Percentiles rank a stretch among this genome's conserved stretches.
phyloP scores from a whole-genome alignment of 1,140 invertebrate genomes.

The Pseudomyrmex pallidus region DNA sequence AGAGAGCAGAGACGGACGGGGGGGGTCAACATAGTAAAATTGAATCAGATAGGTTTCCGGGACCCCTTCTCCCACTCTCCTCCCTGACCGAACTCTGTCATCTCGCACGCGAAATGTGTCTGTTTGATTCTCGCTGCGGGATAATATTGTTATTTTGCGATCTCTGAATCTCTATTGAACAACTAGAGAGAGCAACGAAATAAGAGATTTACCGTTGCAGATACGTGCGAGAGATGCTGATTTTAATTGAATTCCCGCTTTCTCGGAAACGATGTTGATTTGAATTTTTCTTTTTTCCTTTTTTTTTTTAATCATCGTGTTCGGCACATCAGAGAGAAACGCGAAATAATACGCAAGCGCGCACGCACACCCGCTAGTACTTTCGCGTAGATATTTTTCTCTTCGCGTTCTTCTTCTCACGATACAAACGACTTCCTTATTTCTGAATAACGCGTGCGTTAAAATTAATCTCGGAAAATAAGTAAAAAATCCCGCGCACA shows the following conservation, averaged over 20 bases:
- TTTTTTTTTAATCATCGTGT: too few species aligned
- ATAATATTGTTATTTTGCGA: conserved; percentile 1
- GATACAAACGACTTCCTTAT: conserved; percentile 59
- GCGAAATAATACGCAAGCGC: too few species aligned
- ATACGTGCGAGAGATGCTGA: conserved; percentile 8
- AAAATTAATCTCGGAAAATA: conserved; percentile 54
- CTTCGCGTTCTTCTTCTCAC: conserved; percentile 34
- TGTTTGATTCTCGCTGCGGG: background rate
- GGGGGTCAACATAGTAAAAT: conserved; percentile 1
- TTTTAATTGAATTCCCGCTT: conserved; percentile 42
- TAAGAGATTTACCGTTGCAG: too few species aligned
- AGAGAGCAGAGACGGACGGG: background rate
- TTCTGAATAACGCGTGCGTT: conserved; percentile 50
- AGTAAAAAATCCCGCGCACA: conserved; percentile 46
- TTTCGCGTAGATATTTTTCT: conserved; percentile 4
- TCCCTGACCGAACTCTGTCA: background rate
- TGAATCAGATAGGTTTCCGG: conserved; percentile 37
- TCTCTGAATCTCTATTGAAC: background rate
- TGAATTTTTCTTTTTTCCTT: too few species aligned
- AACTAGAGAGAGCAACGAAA: too few species aligned
- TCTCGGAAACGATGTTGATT: conserved; percentile 24
- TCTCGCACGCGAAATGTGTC: background rate
- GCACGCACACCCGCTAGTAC: conserved; percentile 2
- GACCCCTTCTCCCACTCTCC: too few species aligned
- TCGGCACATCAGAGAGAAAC: too few species aligned